A percentile compares a stretch with the other conserved stretches of the same genome.
Evolutionary conservation across 2,888 invertebrate genomes (phyloP).

Genomic region (Crocallis elinguaria): DNA sequence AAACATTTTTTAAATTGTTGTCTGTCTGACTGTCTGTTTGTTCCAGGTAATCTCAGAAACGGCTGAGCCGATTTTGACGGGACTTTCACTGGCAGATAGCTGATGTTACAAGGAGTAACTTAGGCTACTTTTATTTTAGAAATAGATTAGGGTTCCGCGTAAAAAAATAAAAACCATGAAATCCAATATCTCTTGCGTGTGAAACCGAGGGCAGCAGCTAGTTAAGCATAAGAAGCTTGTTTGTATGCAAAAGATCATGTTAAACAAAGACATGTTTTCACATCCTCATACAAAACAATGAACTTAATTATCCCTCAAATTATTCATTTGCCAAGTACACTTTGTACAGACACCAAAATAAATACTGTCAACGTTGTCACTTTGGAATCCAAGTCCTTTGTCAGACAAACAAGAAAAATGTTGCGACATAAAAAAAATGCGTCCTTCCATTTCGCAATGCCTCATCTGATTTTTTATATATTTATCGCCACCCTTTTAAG

Average conservation of each 20-base stretch:
- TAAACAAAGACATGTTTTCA: slow-evolving; percentile 19
- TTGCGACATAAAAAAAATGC: slow-evolving; percentile 38
- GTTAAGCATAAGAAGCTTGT: slow-evolving; percentile 9
- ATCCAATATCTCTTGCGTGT: no score
- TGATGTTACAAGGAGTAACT: no score
- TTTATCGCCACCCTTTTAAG: slow-evolving; percentile 82
- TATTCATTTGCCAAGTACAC: slow-evolving; percentile 69
- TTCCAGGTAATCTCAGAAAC: no score
- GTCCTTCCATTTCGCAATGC: slow-evolving; percentile 66
- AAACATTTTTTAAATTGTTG: no score
- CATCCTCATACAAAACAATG: slow-evolving; percentile 40
- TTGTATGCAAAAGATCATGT: slow-evolving; percentile 14
- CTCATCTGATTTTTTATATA: slow-evolving; percentile 72
- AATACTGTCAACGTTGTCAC: slow-evolving; percentile 51
- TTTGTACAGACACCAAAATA: slow-evolving; percentile 60
- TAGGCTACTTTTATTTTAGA: no score
- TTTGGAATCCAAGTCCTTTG: slow-evolving; percentile 54
- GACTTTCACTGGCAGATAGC: no score
- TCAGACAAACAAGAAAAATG: slow-evolving; percentile 59
- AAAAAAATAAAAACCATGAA: no score
- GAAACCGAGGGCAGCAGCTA: no score
- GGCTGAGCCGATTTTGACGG: no score
- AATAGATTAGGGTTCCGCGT: no score
- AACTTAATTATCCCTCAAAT: slow-evolving; percentile 67
- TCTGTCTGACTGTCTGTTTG: no score